Percentiles rank a stretch among this genome's conserved stretches.
phyloP scores from a whole-genome alignment of 2,888 invertebrate species.

The Eumerus sabulonum region DNA sequence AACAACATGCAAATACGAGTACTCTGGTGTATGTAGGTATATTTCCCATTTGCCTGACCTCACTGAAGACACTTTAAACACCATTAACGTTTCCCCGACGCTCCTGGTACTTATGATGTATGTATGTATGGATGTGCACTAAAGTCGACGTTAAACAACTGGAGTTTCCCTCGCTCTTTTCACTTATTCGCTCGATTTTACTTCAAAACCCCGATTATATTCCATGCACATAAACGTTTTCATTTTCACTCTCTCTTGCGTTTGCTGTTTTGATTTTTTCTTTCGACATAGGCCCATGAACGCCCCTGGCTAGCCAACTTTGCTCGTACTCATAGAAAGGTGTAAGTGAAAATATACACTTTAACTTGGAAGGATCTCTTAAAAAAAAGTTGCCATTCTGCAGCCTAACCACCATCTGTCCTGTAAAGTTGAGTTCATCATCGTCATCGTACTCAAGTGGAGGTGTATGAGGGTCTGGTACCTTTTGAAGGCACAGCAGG shows the following conservation, averaged over 20 bases:
- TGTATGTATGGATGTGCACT: slow-evolving; percentile 5
- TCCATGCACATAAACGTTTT: slow-evolving; percentile 66
- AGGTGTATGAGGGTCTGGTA: slow-evolving; percentile 8
- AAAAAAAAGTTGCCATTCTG: slow-evolving; percentile 39
- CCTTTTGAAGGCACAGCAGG: slow-evolving; percentile 32
- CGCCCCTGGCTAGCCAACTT: slow-evolving; percentile 9
- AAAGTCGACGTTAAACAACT: slow-evolving; percentile 54
- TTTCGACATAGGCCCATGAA: slow-evolving; percentile 19
- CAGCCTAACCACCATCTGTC: slow-evolving; percentile 15
- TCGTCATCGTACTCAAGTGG: background rate
- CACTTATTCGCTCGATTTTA: slow-evolving; percentile 1
- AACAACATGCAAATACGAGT: slow-evolving; percentile 58
- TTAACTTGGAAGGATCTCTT: slow-evolving; percentile 32
- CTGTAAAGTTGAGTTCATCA: slow-evolving; percentile 36
- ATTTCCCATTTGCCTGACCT: slow-evolving; percentile 67
- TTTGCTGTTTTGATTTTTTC: slow-evolving; percentile 20
- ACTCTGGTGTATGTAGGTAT: too few relatives aligned
- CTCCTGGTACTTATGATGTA: slow-evolving; percentile 4
- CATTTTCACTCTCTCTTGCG: slow-evolving; percentile 44
- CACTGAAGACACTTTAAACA: slow-evolving; percentile 62
- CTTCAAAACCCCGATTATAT: slow-evolving; percentile 54
- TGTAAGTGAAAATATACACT: slow-evolving; percentile 53
- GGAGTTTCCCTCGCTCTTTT: slow-evolving; percentile 7
- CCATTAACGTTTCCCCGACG: slow-evolving; percentile 49
- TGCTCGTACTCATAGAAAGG: slow-evolving; percentile 40